Evolutionary conservation across 2,888 invertebrate genomes (phyloP), one percentile per base, ranked within the genome.

Genomic region (Netelia fuscicornis): DNA sequence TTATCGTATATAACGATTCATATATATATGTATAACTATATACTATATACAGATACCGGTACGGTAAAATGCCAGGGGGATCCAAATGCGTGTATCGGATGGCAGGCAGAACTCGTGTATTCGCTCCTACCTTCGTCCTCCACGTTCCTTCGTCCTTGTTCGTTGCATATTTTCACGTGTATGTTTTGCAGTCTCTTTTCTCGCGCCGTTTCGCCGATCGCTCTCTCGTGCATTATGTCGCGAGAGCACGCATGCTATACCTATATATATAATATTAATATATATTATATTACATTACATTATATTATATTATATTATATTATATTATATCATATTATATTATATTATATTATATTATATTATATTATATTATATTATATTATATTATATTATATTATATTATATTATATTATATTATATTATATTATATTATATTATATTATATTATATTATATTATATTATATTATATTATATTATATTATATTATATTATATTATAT

Each of bases 101-200:
- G 5, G 23, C 2, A 44, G 25, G 8, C 25, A 58, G 52, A 67
- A 77, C 23, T 17, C 44, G 23, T 67, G 67, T 67, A 58, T 65
- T 76, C 76, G 65, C 65, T 65, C 65, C 25, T 76, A 65, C 65
- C 11, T 52, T 9, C 20, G 44, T 62, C 37, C 64, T 64, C 52
- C 48, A 11, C 11, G 30, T 64, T 30, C 52, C 54, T 11, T 65
- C 44, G 58, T 67, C 44, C 67, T 77, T 58, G 25, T 42, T 56
- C 56, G 62, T 30, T 75, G 74, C 48, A 48, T 75, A 56, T 56
- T 71, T 71, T 42, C 23, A 71, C 11, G 48, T 64, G 56, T 37
- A 37, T 13, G 10, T 71, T 37, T 30, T 37, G 11, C 48, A 48
- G 48, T 20, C 56, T 56, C 20, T 56, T 56, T 56, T n/a, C 56